phyloP scores from a whole-genome alignment of 1,140 invertebrate species.

The Trachymyrmex cornetzi region DNA sequence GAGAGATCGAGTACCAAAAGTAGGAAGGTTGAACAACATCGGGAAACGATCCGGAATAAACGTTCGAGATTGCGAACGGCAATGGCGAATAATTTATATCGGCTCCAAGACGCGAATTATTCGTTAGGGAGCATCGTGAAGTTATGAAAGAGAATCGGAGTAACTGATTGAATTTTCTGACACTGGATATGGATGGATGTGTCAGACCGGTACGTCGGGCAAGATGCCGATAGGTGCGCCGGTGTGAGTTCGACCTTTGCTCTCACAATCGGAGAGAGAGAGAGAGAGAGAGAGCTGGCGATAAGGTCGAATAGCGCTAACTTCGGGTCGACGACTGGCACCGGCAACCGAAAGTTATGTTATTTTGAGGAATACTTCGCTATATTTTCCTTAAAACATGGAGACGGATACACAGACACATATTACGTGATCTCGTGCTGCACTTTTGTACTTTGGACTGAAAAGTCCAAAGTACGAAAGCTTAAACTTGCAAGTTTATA shows the following conservation, averaged over 20 bases:
- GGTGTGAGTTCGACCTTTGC: conserved; percentile 13
- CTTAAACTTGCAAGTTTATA: no score
- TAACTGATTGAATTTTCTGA: neutral
- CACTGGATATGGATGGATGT: neutral
- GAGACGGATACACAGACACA: neutral
- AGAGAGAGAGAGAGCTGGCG: neutral
- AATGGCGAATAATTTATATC: neutral
- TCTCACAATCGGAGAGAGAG: neutral
- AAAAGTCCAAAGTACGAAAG: conserved; percentile 8
- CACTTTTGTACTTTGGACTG: conserved; percentile 5
- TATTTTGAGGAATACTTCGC: conserved; percentile 16
- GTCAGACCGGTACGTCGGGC: neutral
- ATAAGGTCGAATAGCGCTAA: conserved; percentile 5
- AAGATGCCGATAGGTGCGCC: neutral
- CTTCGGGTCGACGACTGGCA: neutral
- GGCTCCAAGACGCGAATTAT: neutral
- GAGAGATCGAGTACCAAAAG: neutral
- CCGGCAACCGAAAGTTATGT: neutral
- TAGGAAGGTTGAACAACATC: neutral
- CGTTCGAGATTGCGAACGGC: neutral
- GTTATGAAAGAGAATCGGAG: neutral
- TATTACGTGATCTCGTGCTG: neutral
- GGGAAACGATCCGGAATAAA: neutral
- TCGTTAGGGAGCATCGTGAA: neutral
- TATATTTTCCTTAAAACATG: neutral